Evolutionary conservation across 2,888 invertebrate genomes (phyloP), one percentile per base, ranked within the genome.

Genomic region (Linnaemya tessellans): DNA sequence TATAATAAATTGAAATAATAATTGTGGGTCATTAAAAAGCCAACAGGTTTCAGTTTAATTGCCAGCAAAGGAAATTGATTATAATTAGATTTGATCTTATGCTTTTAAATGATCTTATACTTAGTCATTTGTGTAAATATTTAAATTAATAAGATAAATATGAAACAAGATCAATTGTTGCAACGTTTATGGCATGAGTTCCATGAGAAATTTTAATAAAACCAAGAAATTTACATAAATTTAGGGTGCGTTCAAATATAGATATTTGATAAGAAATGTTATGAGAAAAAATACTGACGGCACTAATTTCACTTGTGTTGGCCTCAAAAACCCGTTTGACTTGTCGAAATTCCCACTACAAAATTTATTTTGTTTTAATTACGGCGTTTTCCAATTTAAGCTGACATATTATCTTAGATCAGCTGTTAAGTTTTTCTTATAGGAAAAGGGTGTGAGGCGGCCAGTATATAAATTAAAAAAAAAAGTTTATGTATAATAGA

Each of bases 21-120:
- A 62, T 81, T 81, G 41, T 67, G n/a, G 60, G 15, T 43, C 67
- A 51, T 75, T 68, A 25, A 35, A n/a, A n/a, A 18, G 4, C 2
- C 60, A 68, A 51, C 67, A 68, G 78, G 68, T 60, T 68, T 68
- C 1, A 10, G 0, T 20, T 35, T 62, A 74, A 22, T 49, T 60
- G 22, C 1, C 11, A 25, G n/a, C 13, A 62, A 73, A 46, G 49
- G 38, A 73, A 73, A 73, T 46, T 35, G 15, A 46, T 9, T 73
- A 60, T 35, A 60, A 73, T 73, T 60, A 64, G 18, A 54, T 41
- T 41, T 30, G 41, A 65, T 20, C 9, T 58, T 5, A 9, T 13
- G 20, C 9, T 49, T 18, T 49, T 7, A n/a, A 49, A 30, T 9
- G 49, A 18, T 25, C 7, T 30, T 65, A 1, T 20, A 51, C 3